Base-by-base conservation (phyloP, 2,113 vertebrate species). In the Paramisgurnus dabryanus region DNA sequence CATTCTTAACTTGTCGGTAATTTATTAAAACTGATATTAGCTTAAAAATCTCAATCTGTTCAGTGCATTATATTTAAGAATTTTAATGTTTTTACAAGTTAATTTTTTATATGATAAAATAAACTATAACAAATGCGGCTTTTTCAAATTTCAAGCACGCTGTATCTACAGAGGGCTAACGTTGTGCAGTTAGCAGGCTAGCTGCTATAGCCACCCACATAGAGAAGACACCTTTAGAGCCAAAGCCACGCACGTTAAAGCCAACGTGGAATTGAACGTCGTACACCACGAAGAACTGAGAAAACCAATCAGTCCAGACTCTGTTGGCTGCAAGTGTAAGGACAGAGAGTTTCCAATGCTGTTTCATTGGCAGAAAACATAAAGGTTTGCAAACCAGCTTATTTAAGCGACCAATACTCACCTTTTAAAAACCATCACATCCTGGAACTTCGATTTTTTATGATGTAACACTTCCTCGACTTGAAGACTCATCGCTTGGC, bases 391-490 rank as follows among this genome's bases (percentile, higher is more conserved):
- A 41, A 18, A 55, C 67, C 85, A 84, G 87, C 85, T 45, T 78
- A 80, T 45, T 76, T 68, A 47, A 82, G 17, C 22, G 43, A 49
- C 15, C 61, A 22, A 5, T 18, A 79, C 90, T 87, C 85, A 97
- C 96, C 96, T 97, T 89, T 94, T 95, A 90, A 98, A 97, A 83
- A 97, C 96, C 82, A 98, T 91, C 83, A 97, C 95, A 88, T 98
- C 97, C 88, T 98, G 97, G 91, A 94, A 98, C 68, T 91, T 92
- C 50, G 96, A 97, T 64, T 94, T 94, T 85, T 93, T 94, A 78
- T 95, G 91, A 87, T 97, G 93, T 63, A 98, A 93, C 66, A 98
- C 90, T 89, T 95, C 93, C 58, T 97, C 95, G 80, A 98, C 96
- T 84, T 98, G 92, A 84, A 98, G 93, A 81, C 96, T 97, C 91